A percentile compares a stretch with the other conserved stretches of the same genome.
Conservation (phyloP, 2,113 vertebrate species). For the Arenaria interpres region DNA sequence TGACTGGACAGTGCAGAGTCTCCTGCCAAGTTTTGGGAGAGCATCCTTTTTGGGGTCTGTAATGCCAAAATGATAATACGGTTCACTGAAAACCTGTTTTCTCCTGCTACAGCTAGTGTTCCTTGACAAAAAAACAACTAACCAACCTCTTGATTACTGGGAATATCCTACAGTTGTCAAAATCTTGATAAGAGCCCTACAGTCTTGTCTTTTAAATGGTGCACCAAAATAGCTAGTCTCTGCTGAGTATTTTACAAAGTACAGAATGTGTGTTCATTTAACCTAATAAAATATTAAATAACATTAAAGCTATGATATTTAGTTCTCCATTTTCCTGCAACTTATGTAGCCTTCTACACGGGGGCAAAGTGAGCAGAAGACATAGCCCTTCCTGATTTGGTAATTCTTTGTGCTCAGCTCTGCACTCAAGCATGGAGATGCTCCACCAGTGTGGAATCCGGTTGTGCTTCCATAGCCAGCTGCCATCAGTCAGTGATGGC, state of each 20-base stretch:
- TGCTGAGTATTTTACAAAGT: too few species aligned
- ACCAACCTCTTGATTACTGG: neutral
- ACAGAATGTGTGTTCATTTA: conserved; percentile 58
- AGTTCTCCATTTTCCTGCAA: neutral
- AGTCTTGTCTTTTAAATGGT: neutral
- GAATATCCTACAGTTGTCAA: neutral
- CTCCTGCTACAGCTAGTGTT: rapidly evolving
- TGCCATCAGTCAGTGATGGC: neutral
- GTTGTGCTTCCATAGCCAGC: neutral
- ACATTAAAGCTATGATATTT: conserved; percentile 12
- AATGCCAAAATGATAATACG: neutral
- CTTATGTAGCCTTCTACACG: rapidly evolving
- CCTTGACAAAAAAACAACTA: neutral
- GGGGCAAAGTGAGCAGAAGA: neutral
- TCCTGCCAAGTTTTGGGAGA: neutral
- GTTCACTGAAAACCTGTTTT: neutral
- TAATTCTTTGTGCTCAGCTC: neutral
- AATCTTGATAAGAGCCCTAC: neutral
- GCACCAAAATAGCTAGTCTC: neutral
- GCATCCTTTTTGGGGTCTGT: neutral
- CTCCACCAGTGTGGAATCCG: neutral
- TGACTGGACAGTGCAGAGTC: neutral
- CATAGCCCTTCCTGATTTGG: rapidly evolving
- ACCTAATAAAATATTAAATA: conserved; percentile 67
- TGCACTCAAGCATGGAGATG: rapidly evolving